Evolutionary conservation across 2,113 vertebrate species (phyloP), one percentile per base, ranked within the genome.

Genomic region (Illadopsis cleaveri): DNA sequence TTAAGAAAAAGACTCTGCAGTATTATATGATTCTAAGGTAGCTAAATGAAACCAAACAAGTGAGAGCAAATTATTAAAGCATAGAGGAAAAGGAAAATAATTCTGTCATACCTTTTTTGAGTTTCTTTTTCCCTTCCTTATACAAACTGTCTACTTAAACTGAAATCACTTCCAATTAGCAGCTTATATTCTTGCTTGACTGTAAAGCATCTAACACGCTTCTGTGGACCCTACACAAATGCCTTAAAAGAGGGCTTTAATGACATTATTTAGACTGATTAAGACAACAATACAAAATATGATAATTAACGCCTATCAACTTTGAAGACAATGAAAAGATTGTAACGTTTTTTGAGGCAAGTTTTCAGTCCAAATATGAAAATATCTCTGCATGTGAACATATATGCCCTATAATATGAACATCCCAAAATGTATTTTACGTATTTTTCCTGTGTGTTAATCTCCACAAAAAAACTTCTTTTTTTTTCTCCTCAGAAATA

Each of bases 51-150:
- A 79, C 24, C 2, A 62, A 86, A 83, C 7, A 80, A 72, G 30
- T 19, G 11, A 86, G 19, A 54, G 6, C 11, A 21, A 89, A 70
- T 51, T 56, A 71, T 7, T 76, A 28, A 82, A 56, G 18, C 12
- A 2, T 2, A 3, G 11, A 2, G 4, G 0, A 3, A 65, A 79
- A 23, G 16, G 4, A 54, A 86, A 73, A 75, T 57, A 54, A 77
- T 72, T 82, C 4, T 53, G 2, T n/a, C 6, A 4, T 51, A 25
- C 7, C 2, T 2, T 58, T 71, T 30, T 18, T 0, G 3, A 22
- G 6, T 27, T 7, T 6, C 1, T 17, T n/a, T 53, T 38, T 33
- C 3, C 6, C 10, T 84, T 75, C 33, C 3, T 71, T 79, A 51
- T 56, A 24, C 9, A 71, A 82, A 69, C 22, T 76, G 2, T 56